Percentiles rank a stretch among this genome's conserved stretches.
These are phyloP conservation scores for Tragelaphus eurycerus DNA, from an alignment of 2,797 vertebrate genomes.

Conservation along the genomic window DNA sequence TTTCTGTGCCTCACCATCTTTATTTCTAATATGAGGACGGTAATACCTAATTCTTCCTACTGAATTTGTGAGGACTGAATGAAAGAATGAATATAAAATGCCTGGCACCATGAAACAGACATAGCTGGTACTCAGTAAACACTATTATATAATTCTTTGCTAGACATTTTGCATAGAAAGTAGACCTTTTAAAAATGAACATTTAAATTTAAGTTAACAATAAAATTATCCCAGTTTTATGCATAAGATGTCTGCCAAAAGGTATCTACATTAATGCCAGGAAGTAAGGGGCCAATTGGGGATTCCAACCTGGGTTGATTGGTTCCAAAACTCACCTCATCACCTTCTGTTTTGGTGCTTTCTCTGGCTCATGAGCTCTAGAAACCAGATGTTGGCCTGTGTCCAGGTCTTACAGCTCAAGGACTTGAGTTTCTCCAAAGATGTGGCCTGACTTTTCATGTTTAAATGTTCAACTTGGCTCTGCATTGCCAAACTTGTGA, in stretches of 20 bases:
- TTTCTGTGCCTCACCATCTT: background rate
- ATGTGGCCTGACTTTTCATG: background rate
- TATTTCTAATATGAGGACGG: background rate
- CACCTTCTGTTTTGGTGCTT: background rate
- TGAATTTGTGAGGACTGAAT: constrained; percentile 16
- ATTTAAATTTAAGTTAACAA: background rate
- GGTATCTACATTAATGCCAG: background rate
- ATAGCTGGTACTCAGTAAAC: background rate
- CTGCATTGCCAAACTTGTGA: background rate
- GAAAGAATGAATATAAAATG: background rate
- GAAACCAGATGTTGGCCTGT: background rate
- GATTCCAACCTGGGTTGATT: background rate
- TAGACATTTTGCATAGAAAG: background rate
- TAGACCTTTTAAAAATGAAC: background rate
- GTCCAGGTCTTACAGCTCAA: background rate
- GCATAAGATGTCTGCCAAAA: constrained; percentile 21
- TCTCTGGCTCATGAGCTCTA: background rate
- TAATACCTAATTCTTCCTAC: background rate
- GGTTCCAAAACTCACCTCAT: background rate
- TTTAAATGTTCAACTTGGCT: background rate
- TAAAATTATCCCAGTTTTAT: background rate
- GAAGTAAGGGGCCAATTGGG: background rate
- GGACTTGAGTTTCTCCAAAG: background rate
- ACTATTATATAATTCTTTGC: background rate
- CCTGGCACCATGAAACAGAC: background rate